Evolutionary conservation across 2,797 vertebrate genomes (phyloP).

Genomic region (Cossypha polioptera): DNA sequence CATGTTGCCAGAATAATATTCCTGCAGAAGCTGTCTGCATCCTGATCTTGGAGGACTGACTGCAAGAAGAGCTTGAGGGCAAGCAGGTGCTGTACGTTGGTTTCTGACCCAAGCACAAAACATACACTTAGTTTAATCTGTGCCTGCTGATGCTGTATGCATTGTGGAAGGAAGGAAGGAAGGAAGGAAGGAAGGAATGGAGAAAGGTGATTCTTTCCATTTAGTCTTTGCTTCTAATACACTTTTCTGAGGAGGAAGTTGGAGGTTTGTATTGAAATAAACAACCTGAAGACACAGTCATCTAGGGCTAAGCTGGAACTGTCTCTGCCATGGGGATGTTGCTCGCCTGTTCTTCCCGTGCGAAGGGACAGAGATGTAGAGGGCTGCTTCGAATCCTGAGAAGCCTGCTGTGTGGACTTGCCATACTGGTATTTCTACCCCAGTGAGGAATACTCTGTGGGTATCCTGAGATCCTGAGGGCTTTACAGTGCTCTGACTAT

Average conservation of each 20-base stretch:
- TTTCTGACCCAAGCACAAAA: not conserved
- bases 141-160: not conserved
- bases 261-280: not conserved
- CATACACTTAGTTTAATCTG: not conserved
- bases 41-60: not conserved
- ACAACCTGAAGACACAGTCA: not conserved
- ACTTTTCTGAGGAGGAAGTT: not conserved
- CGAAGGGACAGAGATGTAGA: not conserved
- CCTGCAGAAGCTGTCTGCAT: not conserved
- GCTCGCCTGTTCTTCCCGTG: not conserved
- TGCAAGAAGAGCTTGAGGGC: not conserved
- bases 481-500: not conserved
- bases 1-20: not conserved
- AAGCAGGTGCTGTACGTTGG: not conserved
- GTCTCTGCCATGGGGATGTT: not conserved
- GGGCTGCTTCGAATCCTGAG: not conserved
- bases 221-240: not conserved
- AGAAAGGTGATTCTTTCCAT: not conserved
- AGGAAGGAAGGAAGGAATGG: not conserved
- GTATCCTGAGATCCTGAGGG: not conserved
- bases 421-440: not conserved
- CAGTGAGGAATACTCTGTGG: not conserved
- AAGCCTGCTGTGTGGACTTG: accelerated
- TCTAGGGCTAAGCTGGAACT: not conserved
- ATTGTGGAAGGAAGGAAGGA: not conserved